These are phyloP conservation scores for Stenurella melanura DNA, from an alignment of 2,888 invertebrate species.

Conservation along the genomic window DNA sequence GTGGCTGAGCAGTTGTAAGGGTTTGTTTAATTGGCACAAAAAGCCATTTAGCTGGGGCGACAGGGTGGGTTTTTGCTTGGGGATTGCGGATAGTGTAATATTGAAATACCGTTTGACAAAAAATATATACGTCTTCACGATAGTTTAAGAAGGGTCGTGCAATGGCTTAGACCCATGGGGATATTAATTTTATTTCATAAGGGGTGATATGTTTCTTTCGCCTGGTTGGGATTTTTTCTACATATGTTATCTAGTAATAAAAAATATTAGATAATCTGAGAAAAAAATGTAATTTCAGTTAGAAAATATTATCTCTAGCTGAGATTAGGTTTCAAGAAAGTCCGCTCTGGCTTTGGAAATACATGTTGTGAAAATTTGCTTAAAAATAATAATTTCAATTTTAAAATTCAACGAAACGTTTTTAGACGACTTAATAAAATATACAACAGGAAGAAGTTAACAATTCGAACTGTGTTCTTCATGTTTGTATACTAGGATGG, in stretches of 20 bases:
- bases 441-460: too few relatives aligned
- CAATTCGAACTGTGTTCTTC: too few relatives aligned
- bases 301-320: too few relatives aligned
- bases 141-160: not conserved
- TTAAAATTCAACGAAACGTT: too few relatives aligned
- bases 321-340: too few relatives aligned
- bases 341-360: too few relatives aligned
- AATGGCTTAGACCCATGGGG: not conserved
- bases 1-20: constrained; percentile 45
- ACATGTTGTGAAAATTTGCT: too few relatives aligned
- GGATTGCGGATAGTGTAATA: constrained; percentile 8
- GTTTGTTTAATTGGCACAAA: constrained; percentile 49
- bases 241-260: not conserved
- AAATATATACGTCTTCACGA: not conserved
- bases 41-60: constrained; percentile 9
- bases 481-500: too few relatives aligned
- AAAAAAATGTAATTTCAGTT: too few relatives aligned
- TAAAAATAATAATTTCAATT: too few relatives aligned
- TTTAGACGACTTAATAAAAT: too few relatives aligned
- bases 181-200: not conserved
- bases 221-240: not conserved
- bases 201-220: not conserved
- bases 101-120: not conserved
- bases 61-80: not conserved
- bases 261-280: too few relatives aligned